phyloP scores from a whole-genome alignment of 2,888 invertebrate genomes.

The Pseudococcus viburni region DNA sequence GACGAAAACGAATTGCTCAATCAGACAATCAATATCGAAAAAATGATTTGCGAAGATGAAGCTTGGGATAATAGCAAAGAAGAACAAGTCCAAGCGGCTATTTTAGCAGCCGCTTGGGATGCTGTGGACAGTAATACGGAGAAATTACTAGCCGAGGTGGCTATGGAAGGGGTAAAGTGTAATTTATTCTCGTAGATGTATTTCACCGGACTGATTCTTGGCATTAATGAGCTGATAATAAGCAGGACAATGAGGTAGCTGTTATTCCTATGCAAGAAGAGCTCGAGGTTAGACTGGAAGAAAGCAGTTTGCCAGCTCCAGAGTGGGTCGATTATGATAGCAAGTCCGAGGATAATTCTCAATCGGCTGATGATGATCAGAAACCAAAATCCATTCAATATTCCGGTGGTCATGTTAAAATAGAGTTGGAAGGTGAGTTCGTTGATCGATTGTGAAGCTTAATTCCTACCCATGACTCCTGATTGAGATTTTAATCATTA shows the following conservation, averaged over 20 bases:
- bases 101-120: slow-evolving; percentile 71
- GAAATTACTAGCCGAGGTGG: slow-evolving; percentile 71
- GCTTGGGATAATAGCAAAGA: slow-evolving; percentile 70
- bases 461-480: background rate
- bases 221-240: background rate
- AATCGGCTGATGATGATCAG: slow-evolving; percentile 70
- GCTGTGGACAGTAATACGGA: slow-evolving; percentile 74
- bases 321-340: slow-evolving; percentile 71
- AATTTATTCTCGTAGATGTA: background rate
- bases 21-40: slow-evolving; percentile 55
- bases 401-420: slow-evolving; percentile 72
- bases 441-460: background rate
- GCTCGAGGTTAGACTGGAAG: slow-evolving; percentile 75
- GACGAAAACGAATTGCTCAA: slow-evolving; percentile 43
- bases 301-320: slow-evolving; percentile 73
- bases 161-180: slow-evolving; percentile 61
- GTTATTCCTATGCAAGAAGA: slow-evolving; percentile 76
- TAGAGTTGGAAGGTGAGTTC: slow-evolving; percentile 73
- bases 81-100: slow-evolving; percentile 60
- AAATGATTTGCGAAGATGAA: slow-evolving; percentile 69
- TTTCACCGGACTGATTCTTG: background rate
- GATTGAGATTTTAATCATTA: background rate
- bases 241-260: slow-evolving; percentile 68
- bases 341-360: slow-evolving; percentile 50
- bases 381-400: slow-evolving; percentile 70